phyloP scores from a whole-genome alignment of 1,140 invertebrate genomes.

The Drosophila repleta region DNA sequence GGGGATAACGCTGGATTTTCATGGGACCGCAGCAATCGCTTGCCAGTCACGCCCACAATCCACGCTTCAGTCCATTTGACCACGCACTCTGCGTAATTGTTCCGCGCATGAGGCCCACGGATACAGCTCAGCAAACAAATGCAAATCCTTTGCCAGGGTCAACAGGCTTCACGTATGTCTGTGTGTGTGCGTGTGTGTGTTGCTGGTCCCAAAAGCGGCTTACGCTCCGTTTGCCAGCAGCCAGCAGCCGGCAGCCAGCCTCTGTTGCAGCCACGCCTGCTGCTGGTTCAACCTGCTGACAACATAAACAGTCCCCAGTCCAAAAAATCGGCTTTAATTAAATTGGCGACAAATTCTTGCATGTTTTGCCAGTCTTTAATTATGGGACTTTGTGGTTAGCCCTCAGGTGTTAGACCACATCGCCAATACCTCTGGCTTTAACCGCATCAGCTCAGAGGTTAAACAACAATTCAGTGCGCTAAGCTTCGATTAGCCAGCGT shows the following conservation, averaged over 20 bases:
- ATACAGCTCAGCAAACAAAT: conserved; percentile 28
- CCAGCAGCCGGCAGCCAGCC: background rate
- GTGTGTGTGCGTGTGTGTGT: background rate
- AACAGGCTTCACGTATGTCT: conserved; percentile 11
- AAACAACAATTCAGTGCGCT: background rate
- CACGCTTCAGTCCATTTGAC: conserved; percentile 23
- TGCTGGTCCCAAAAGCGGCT: conserved; percentile 21
- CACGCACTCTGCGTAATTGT: conserved; percentile 43
- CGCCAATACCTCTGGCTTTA: background rate
- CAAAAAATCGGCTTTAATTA: conserved; percentile 42
- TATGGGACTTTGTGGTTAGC: conserved; percentile 11
- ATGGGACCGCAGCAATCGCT: conserved; percentile 22
- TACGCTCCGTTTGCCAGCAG: conserved; percentile 13
- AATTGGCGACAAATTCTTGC: conserved; percentile 32
- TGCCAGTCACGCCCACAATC: conserved; percentile 7
- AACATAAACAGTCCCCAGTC: conserved; percentile 19
- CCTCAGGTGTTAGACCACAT: conserved; percentile 1
- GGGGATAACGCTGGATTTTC: conserved; percentile 9
- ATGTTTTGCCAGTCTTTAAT: conserved; percentile 17
- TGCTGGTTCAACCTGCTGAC: conserved; percentile 1
- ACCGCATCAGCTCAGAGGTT: conserved; percentile 9
- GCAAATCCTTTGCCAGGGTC: conserved; percentile 32
- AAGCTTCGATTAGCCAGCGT: conserved; percentile 2
- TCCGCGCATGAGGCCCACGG: background rate
- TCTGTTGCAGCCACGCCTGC: background rate